Conservation (phyloP, 2,888 invertebrate species). For the Volucella bombylans region DNA sequence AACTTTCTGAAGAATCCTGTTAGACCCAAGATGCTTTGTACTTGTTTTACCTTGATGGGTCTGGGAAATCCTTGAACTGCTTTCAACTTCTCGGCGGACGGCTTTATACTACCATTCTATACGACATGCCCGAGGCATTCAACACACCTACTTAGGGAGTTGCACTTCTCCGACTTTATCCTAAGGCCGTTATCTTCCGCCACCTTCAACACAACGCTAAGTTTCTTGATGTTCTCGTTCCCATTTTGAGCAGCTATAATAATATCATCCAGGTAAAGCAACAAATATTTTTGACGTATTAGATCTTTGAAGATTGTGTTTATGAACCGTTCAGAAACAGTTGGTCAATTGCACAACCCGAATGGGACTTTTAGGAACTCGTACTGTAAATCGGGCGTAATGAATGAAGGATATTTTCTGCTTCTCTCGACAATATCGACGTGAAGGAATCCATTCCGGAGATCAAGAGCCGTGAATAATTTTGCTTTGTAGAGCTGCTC, state of each 20-base stretch:
- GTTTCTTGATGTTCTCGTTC: no score
- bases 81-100: conserved; percentile 12
- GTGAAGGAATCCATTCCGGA: conserved; percentile 45
- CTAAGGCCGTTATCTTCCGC: no score
- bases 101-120: background rate
- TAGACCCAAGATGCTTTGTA: conserved; percentile 36
- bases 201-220: no score
- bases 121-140: conserved; percentile 33
- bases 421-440: conserved; percentile 20
- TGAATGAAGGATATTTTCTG: conserved; percentile 79
- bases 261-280: no score
- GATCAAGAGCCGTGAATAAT: conserved; percentile 75
- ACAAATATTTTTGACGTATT: no score
- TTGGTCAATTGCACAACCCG: conserved; percentile 79
- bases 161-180: no score
- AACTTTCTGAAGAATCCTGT: conserved; percentile 26
- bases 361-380: conserved; percentile 80
- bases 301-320: background rate
- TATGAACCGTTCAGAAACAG: conserved; percentile 76
- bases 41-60: conserved; percentile 29
- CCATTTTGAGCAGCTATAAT: no score
- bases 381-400: conserved; percentile 79
- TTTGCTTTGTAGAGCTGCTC: conserved; percentile 73
- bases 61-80: conserved; percentile 34
- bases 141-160: background rate